phyloP scores from a whole-genome alignment of 2,888 invertebrate genomes.

The Lymantria monacha region DNA sequence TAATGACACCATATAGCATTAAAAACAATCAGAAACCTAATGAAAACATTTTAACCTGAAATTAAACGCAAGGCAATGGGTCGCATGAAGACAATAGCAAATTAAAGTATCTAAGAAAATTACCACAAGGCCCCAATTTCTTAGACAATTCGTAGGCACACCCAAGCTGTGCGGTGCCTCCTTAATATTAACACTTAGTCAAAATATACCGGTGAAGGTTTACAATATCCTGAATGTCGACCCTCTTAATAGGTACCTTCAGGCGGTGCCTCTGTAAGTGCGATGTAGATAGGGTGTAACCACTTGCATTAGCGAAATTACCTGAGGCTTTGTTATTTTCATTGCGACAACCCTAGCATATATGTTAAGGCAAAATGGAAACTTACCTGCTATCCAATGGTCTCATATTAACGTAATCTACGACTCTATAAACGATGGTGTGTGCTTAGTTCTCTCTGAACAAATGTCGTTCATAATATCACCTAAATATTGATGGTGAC shows the following conservation, averaged over 20 bases:
- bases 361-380: constrained; percentile 45
- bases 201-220: constrained; percentile 64
- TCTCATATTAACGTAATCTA: constrained; percentile 28
- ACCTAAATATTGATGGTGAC: neutral
- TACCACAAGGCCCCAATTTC: constrained; percentile 26
- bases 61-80: too few species aligned
- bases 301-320: constrained; percentile 82
- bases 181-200: constrained; percentile 67
- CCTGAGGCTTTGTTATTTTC: constrained; percentile 79
- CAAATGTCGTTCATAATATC: constrained; percentile 7
- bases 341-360: constrained; percentile 65
- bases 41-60: too few species aligned
- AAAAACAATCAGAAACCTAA: too few species aligned
- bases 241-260: constrained; percentile 75
- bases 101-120: constrained; percentile 4
- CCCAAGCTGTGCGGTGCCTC: constrained; percentile 39
- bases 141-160: constrained; percentile 33
- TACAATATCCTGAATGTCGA: constrained; percentile 62
- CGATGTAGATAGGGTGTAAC: constrained; percentile 77
- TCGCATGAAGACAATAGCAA: neutral
- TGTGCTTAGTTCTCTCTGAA: constrained; percentile 15
- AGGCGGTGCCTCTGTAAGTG: constrained; percentile 63
- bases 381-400: constrained; percentile 23
- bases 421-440: constrained; percentile 12
- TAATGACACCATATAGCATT: too few species aligned